A percentile compares a stretch with the other conserved stretches of the same genome.
These are phyloP conservation scores for Chauna torquata DNA, from an alignment of 2,113 vertebrate genomes.

Conservation along the genomic window DNA sequence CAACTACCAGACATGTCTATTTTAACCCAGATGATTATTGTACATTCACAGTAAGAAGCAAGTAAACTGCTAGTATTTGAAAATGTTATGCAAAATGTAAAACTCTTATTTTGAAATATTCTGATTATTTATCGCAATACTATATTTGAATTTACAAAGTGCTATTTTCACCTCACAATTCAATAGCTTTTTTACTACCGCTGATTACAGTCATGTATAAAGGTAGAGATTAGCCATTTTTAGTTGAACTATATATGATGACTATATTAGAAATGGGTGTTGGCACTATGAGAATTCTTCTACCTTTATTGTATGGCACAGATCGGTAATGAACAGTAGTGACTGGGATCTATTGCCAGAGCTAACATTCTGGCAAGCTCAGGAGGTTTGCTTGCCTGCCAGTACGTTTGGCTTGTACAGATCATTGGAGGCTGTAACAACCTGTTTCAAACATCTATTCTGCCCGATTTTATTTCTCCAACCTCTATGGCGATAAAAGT, in stretches of 20 bases:
- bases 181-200: background rate
- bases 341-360: background rate
- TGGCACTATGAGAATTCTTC: background rate
- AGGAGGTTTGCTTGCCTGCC: background rate
- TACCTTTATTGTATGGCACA: background rate
- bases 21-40: background rate
- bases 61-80: background rate
- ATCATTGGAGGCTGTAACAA: background rate
- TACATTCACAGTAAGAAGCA: background rate
- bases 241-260: background rate
- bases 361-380: background rate
- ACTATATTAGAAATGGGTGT: background rate
- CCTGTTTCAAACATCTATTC: background rate
- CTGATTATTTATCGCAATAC: background rate
- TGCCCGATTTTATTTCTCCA: conserved; percentile 1
- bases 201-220: background rate
- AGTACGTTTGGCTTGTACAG: background rate
- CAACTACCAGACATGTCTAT: background rate
- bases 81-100: background rate
- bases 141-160: background rate
- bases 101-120: background rate
- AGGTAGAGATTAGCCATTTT: background rate
- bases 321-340: background rate
- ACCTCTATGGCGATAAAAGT: background rate
- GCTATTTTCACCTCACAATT: background rate